These are phyloP conservation scores for Phalanger gymnotis DNA, from an alignment of 2,797 vertebrate species.

Conservation along the genomic window DNA sequence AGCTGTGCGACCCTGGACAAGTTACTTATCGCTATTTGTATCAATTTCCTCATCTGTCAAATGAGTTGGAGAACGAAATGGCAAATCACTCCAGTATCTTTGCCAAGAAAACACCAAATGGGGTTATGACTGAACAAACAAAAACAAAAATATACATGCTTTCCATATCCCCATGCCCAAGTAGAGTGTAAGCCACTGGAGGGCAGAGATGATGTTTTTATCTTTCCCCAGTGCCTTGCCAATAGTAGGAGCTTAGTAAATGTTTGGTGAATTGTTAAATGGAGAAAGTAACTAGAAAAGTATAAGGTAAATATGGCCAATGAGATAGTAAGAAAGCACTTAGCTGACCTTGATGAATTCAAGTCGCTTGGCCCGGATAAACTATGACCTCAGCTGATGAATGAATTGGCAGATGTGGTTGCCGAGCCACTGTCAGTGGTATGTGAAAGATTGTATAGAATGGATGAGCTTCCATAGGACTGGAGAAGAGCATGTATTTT, in stretches of 20 bases:
- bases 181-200: neutral
- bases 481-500: neutral
- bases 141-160: neutral
- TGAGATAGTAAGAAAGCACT: neutral
- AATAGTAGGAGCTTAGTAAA: neutral
- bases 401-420: neutral
- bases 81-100: neutral
- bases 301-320: neutral
- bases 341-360: neutral
- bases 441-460: neutral
- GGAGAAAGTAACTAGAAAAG: neutral
- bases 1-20: neutral
- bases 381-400: neutral
- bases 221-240: neutral
- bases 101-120: neutral
- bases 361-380: neutral
- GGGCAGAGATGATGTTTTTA: neutral
- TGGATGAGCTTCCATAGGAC: neutral
- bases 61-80: neutral
- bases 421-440: too few relatives aligned
- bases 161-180: neutral
- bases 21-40: too few relatives aligned
- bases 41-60: neutral
- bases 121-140: neutral
- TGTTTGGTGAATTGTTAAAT: neutral